Conservation (phyloP, 2,797 vertebrate species). For the Siniperca obscura region DNA sequence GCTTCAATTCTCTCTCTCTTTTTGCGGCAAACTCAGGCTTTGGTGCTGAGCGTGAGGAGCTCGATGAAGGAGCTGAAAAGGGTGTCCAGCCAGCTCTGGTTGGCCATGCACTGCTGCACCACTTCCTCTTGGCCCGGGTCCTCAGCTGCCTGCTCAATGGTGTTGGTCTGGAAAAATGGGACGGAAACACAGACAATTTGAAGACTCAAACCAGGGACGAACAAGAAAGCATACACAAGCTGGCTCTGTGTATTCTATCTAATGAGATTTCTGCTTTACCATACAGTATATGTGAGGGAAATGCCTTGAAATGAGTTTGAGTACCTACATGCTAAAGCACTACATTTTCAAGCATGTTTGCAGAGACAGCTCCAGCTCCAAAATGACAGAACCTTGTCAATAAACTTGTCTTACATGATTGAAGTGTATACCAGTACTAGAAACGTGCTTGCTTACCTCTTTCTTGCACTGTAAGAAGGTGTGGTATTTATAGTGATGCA, state of each 20-base stretch:
- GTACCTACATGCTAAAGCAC: not conserved
- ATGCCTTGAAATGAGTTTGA: not conserved
- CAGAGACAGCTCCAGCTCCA: not conserved
- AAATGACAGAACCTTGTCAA: not conserved
- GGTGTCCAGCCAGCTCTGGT: conserved; percentile 94
- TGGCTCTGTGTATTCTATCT: not conserved
- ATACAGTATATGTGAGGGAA: not conserved
- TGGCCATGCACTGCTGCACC: conserved; percentile 97
- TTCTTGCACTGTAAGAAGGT: conserved; percentile 96
- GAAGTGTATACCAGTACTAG: too few relatives aligned
- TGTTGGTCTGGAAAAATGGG: conserved; percentile 86
- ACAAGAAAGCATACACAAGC: not conserved
- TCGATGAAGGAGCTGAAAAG: conserved; percentile 95
- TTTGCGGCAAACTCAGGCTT: conserved; percentile 76
- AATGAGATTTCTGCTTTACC: not conserved
- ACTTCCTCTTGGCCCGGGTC: conserved; percentile 96
- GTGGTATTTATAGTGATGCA: conserved; percentile 97
- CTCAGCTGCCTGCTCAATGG: conserved; percentile 92
- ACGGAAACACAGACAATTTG: conserved; percentile 33
- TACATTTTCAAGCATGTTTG: not conserved
- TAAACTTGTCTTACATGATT: not conserved
- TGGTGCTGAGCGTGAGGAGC: conserved; percentile 91
- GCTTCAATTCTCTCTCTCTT: conserved; percentile 43
- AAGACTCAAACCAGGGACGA: conserved; percentile 12
- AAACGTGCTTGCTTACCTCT: conserved; percentile 84